Evolutionary conservation across 2,113 vertebrate species (phyloP), one percentile per base, ranked within the genome.

Genomic region (Crotophaga sulcirostris): DNA sequence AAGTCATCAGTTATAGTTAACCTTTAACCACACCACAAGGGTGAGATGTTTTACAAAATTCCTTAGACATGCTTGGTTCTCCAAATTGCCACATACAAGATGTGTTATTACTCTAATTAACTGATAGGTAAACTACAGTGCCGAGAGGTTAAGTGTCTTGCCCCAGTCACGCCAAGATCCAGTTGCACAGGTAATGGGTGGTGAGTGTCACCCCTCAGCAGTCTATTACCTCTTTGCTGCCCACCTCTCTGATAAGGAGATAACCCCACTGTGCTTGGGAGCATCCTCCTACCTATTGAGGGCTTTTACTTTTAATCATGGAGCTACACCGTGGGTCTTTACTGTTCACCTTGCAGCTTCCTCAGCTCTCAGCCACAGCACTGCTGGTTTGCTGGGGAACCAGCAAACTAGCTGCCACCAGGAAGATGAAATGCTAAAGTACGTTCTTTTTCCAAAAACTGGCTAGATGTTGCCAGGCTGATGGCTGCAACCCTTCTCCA

Each of bases 21-120:
- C 17, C 28, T 11, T 4, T 18, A 55, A 26, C 55, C 42, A 51
- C 42, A 24, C 34, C 13, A 10, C 3, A 7, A 25, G 9, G 4
- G 0, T 42, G 59, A 38, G 16, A 20, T 11, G 29, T 49, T 68
- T 40, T 11, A 1, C 45, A 51, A 34, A 5, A 4, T 5, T 38
- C 54, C 16, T n/a, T 34, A 42, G 42, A 47, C 15, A 24, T 0
- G 0, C 31, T 25, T 10, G 0, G 9, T 6, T 60, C 73, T 49
- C 64, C 24, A 31, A 69, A 6, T 3, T 36, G 24, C 33, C 42
- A 58, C 26, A 3, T 14, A n/a, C 23, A 26, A 3, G 40, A 58
- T 0, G 0, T 16, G 21, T 33, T 44, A 6, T 17, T 55, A 25
- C 20, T 21, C 29, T 49, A 36, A 18, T n/a, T 33, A 66, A 45